Evolutionary conservation across 2,113 vertebrate genomes (phyloP), one percentile per base, ranked within the genome.

Genomic region (Capreolus pygargus): DNA sequence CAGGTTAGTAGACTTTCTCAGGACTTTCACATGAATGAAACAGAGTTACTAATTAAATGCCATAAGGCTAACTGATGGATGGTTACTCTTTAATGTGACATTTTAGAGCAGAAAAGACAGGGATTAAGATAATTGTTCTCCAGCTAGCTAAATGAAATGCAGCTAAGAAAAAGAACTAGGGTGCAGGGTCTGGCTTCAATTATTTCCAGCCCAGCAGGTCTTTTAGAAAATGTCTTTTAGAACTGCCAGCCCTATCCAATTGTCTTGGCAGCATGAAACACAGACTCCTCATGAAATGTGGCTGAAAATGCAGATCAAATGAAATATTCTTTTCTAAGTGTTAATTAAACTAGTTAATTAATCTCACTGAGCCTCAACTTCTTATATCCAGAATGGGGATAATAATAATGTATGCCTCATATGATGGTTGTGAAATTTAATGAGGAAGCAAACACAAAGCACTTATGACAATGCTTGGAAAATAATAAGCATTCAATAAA

Each of bases 21-120:
- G 74, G 33, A 79, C 67, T 96, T 96, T 81, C 64, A 79, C 27
- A 83, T 9, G 28, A 89, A 92, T 92, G 9, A 78, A 85, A 67
- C 82, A 11, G 83, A 89, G 67, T 97, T 95, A 92, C 94, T 96
- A 97, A 97, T 98, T 96, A 96, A 97, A 97, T 97, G 81, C 92
- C 88, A 78, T 74, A 94, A 96, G 95, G 76, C 85, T 96, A 94
- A 87, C 95, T 96, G 94, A 97, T 61, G 45, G 87, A 94, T 87
- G 87, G 78, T 54, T 96, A 90, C 36, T 96, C 85, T 95, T 97
- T 96, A 95, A 82, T 89, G 90, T 91, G 95, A 96, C 94, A 97
- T 94, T 95, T 97, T 88, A 91, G 90, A 95, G 92, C 88, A 95
- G 79, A 78, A 97, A 94, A 97, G 54, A 92, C 27, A 78, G 61